These are phyloP conservation scores for Tylochromis polylepis DNA, from an alignment of 2,113 vertebrate species.

Conservation along the genomic window DNA sequence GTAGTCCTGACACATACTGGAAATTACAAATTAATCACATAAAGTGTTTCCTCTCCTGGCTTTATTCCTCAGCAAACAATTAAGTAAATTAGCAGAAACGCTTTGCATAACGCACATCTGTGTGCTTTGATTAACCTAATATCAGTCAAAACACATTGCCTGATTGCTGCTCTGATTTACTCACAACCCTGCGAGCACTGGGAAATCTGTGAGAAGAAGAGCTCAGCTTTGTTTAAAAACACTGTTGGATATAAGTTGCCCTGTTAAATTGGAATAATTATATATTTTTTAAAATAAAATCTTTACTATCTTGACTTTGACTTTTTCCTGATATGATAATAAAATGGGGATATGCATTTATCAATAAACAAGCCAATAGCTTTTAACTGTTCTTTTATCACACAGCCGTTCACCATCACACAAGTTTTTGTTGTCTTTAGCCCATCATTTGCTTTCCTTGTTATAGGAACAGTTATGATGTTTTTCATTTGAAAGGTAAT, in stretches of 20 bases:
- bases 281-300: not conserved
- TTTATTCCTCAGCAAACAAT: conserved; percentile 67
- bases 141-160: conserved; percentile 46
- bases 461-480: not conserved
- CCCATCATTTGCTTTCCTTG: not conserved
- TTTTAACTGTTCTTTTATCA: not conserved
- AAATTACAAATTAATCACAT: conserved; percentile 64
- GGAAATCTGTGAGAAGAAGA: conserved; percentile 7
- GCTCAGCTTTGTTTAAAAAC: not conserved
- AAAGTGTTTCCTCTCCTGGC: conserved; percentile 58
- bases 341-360: not conserved
- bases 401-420: not conserved
- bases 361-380: not conserved
- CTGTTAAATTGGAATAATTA: not conserved
- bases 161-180: conserved; percentile 56
- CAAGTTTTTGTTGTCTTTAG: not conserved
- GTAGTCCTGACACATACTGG: conserved; percentile 48
- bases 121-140: conserved; percentile 65
- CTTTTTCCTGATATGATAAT: not conserved
- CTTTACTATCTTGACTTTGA: not conserved
- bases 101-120: conserved; percentile 75
- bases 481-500: not conserved
- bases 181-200: conserved; percentile 3
- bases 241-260: not conserved
- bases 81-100: conserved; percentile 52